A percentile compares a stretch with the other conserved stretches of the same genome.
Conservation (phyloP, 2,888 invertebrate genomes). For the Drosophila kokeensis region DNA sequence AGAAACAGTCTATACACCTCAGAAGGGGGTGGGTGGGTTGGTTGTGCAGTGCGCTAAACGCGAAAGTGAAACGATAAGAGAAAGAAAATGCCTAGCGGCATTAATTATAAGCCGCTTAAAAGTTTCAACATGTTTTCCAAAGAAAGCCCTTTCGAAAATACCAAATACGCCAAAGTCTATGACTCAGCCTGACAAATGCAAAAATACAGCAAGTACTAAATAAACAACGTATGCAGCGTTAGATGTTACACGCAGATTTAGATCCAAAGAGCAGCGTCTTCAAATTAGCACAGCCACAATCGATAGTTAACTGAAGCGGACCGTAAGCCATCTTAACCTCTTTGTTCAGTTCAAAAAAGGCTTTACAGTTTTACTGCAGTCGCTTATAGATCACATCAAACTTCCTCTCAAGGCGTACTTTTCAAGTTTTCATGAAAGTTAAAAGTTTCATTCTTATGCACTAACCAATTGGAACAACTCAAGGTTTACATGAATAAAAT, state of each 20-base stretch:
- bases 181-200: conserved; percentile 29
- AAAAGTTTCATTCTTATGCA: conserved; percentile 1
- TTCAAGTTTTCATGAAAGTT: conserved; percentile 10
- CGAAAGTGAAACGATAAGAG: conserved; percentile 67
- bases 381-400: conserved; percentile 23
- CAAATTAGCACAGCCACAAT: conserved; percentile 27
- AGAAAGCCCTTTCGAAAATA: conserved; percentile 52
- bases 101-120: conserved; percentile 82
- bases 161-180: conserved; percentile 23
- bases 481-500: neutral
- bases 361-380: neutral
- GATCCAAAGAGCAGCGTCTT: conserved; percentile 16
- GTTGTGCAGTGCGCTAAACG: conserved; percentile 49
- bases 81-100: conserved; percentile 80
- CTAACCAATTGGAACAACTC: neutral
- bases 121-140: conserved; percentile 79
- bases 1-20: conserved; percentile 11
- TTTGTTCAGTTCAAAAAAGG: conserved; percentile 10
- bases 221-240: conserved; percentile 11
- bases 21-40: neutral
- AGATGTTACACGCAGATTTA: conserved; percentile 2
- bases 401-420: conserved; percentile 9
- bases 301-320: conserved; percentile 28
- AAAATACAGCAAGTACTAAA: conserved; percentile 25
- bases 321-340: conserved; percentile 23